Evolutionary conservation across 2,888 invertebrate species (phyloP), one percentile per base, ranked within the genome.

Genomic region (Drosophila borborema): DNA sequence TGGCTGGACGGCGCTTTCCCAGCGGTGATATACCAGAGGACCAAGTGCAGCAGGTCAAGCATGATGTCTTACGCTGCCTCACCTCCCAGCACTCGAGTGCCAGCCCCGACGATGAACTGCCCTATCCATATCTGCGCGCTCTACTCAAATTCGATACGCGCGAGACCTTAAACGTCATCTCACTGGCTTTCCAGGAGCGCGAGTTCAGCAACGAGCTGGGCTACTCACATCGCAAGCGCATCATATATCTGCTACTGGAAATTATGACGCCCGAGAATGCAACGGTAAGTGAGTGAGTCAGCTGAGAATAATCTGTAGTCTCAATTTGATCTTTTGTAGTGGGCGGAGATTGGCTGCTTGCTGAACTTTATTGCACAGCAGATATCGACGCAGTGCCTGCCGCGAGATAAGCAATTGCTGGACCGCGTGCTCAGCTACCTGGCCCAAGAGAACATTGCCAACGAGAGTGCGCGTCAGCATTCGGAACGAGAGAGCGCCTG

Each of bases 1-100:
- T 98, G 74, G 96, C 97, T n/a, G 98, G 97, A 0, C 94, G 97
- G 65, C 96, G 96, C 1, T 98, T 97, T 93, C 97, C 97, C 0
- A 94, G 94, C 46, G 97, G 97, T 0, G 95, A 96, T 82, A 95
- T 97, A 80, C 95, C 95, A 0, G 93, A 94, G 12, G 94, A 95
- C 41, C 93, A 94, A 56, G 94, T 95, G 9, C 94, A 94, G 40
- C 94, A 94, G 86, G 97, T 96, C 1, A 96, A 97, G 90, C 95
- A 95, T 70, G 96, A 97, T 91, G 93, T 97, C n/a, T 93, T 96
- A 60, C 93, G 96, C 62, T 95, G 95, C 81, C 92, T 97, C 43
- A 95, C 96, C 43, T 95, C 95, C 1, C 94, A 95, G 58, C 96
- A 96, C 92, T 95, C 96, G 8, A 94, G 94, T 59, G 94, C 94